These are phyloP conservation scores for Amazona vittata DNA, from an alignment of 2,113 vertebrate species.

Conservation along the genomic window DNA sequence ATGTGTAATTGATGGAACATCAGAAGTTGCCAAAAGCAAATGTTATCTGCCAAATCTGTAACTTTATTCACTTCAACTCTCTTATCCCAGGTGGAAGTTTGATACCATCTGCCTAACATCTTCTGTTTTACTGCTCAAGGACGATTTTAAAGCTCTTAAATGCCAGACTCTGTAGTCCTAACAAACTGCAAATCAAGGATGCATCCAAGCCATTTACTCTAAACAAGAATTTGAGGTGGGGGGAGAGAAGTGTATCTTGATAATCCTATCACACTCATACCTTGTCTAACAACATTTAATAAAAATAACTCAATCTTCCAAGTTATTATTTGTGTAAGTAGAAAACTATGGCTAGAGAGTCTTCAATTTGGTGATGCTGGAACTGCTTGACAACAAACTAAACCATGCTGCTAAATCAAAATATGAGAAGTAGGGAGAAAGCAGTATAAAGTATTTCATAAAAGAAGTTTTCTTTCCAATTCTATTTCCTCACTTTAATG, in stretches of 20 bases:
- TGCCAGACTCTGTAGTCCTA: not conserved
- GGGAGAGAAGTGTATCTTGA: not conserved
- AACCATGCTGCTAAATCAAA: not conserved
- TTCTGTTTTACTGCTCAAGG: not conserved
- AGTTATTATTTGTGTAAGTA: not conserved
- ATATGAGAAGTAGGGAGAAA: not conserved
- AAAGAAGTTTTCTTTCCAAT: not conserved
- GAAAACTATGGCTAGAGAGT: not conserved
- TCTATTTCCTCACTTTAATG: not conserved
- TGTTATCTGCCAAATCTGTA: not conserved
- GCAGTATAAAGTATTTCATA: not conserved
- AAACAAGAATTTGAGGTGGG: not conserved
- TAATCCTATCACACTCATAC: not conserved
- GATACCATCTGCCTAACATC: not conserved
- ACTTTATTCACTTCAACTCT: not conserved
- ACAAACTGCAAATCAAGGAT: not conserved
- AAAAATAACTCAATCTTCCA: not conserved
- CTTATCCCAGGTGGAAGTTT: not conserved
- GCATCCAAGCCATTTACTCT: not conserved
- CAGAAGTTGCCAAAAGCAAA: constrained; percentile 25
- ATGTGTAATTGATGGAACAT: constrained; percentile 7
- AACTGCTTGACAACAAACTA: not conserved
- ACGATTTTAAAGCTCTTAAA: not conserved
- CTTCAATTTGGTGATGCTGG: not conserved
- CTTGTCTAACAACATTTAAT: not conserved